These are phyloP conservation scores for Geodia barretti DNA, from an alignment of 37 sponge, comb jelly and placozoan species.

Conservation along the genomic window DNA sequence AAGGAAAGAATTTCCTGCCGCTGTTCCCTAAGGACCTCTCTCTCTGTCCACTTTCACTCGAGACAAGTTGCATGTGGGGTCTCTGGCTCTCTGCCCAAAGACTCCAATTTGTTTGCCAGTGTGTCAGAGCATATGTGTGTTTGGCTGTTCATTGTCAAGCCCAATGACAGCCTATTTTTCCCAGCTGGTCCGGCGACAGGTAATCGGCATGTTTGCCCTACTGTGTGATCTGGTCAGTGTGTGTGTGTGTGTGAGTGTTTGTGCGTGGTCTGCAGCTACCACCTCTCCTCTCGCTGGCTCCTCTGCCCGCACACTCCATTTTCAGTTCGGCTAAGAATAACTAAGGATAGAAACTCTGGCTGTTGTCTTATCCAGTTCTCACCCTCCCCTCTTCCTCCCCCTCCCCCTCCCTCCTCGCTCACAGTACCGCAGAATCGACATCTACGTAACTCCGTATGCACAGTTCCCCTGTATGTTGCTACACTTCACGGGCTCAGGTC, in stretches of 20 bases:
- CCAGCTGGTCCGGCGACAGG: too few species aligned
- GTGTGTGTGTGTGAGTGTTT: too few species aligned
- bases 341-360: not conserved
- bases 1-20: too few species aligned
- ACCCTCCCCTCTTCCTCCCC: not conserved
- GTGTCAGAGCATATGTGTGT: not conserved
- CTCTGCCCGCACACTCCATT: not conserved
- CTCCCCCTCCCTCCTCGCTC: not conserved
- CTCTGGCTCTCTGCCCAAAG: not conserved
- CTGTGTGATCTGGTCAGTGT: too few species aligned
- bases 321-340: not conserved
- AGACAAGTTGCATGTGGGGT: not conserved
- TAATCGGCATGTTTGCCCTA: not conserved
- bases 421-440: slow-evolving; percentile 83
- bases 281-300: too few species aligned
- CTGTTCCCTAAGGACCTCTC: too few species aligned
- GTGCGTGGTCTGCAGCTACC: too few species aligned
- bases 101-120: not conserved
- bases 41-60: too few species aligned
- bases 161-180: not conserved
- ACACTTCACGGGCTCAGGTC: slow-evolving; percentile 91
- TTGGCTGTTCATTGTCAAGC: not conserved
- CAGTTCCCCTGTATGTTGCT: slow-evolving; percentile 76
- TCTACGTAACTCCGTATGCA: slow-evolving; percentile 75
- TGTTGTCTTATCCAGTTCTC: not conserved